A percentile compares a stretch with the other conserved stretches of the same genome.
These are phyloP conservation scores for Percopsis omiscomaycus DNA, from an alignment of 2,797 vertebrate genomes.

Conservation along the genomic window DNA sequence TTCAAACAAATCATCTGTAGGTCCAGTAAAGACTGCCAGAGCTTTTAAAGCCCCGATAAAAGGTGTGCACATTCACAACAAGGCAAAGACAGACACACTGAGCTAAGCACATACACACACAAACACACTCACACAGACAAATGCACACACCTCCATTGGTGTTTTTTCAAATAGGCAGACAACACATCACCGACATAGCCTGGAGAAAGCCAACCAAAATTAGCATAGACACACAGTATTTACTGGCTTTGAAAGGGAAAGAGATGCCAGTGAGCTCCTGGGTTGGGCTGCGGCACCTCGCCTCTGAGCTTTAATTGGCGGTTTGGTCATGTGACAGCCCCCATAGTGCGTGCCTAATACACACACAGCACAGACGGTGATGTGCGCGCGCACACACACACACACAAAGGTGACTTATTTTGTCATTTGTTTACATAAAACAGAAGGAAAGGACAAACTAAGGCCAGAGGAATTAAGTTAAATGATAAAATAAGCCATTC, in stretches of 20 bases:
- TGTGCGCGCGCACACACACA: neutral
- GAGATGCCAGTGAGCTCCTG: neutral
- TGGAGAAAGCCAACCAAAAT: neutral
- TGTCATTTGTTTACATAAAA: neutral
- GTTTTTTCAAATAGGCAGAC: neutral
- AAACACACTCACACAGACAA: neutral
- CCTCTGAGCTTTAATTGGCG: neutral
- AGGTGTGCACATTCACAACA: neutral
- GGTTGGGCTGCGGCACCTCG: neutral
- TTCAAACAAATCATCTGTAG: slow-evolving; percentile 8
- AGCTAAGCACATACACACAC: neutral
- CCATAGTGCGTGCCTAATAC: neutral
- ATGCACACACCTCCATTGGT: neutral
- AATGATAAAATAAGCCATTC: no score
- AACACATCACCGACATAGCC: neutral
- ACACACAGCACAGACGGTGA: slow-evolving; percentile 1
- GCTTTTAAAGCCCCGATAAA: neutral
- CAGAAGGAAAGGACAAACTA: neutral
- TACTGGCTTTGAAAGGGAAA: neutral
- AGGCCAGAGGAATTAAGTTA: neutral
- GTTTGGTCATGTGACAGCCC: neutral
- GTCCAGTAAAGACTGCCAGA: neutral
- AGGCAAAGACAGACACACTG: neutral
- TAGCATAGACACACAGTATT: neutral
- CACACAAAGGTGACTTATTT: neutral